Conservation (phyloP, 2,888 invertebrate genomes). For the Choristoneura rosaceana region DNA sequence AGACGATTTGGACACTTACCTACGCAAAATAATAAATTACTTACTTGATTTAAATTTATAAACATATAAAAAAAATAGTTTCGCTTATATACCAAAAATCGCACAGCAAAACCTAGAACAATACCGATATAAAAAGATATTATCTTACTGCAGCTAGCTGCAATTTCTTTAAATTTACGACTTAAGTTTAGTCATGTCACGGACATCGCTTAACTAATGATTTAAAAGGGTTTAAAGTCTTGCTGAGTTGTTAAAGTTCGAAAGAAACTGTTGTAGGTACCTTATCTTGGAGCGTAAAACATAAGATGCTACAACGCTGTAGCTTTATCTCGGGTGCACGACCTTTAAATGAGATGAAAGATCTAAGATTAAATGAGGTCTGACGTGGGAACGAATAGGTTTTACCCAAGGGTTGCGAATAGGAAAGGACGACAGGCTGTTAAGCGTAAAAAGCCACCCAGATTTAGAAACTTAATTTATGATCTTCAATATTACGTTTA, state of each 20-base stretch:
- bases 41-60: too few species aligned
- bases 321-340: constrained; percentile 9
- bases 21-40: too few species aligned
- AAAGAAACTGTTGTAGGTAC: neutral
- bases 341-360: constrained; percentile 22
- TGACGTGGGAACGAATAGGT: constrained; percentile 17
- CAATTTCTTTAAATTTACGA: constrained; percentile 11
- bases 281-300: neutral
- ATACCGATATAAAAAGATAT: neutral
- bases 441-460: neutral
- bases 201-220: constrained; percentile 6
- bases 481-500: neutral
- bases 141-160: neutral
- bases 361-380: constrained; percentile 22
- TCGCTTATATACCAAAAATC: too few species aligned
- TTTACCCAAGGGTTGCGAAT: constrained; percentile 8
- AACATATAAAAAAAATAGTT: too few species aligned
- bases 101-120: too few species aligned
- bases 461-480: constrained; percentile 13
- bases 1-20: too few species aligned
- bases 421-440: constrained; percentile 4
- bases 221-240: constrained; percentile 19
- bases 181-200: constrained; percentile 4
- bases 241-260: constrained; percentile 4
- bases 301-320: constrained; percentile 8